These are phyloP conservation scores for Erebia ligea DNA, from an alignment of 2,888 invertebrate species.

Conservation along the genomic window DNA sequence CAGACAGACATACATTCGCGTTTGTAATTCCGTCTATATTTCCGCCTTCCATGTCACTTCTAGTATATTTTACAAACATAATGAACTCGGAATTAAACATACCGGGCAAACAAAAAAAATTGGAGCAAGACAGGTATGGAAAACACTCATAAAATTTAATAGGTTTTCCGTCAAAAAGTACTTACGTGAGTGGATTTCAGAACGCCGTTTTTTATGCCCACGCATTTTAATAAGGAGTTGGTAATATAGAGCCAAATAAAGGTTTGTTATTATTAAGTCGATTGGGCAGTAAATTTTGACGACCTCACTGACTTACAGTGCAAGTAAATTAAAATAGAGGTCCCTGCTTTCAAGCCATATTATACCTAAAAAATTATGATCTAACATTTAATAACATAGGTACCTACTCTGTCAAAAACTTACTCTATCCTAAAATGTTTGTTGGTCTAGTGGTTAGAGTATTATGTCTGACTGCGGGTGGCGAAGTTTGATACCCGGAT, in stretches of 20 bases:
- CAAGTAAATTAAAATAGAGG: background rate
- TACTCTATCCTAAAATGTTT: no score
- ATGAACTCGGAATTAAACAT: constrained; percentile 49
- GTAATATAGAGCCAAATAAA: constrained; percentile 51
- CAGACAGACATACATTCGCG: no score
- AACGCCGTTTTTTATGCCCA: constrained; percentile 55
- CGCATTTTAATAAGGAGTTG: constrained; percentile 59
- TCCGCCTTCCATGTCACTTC: constrained; percentile 47
- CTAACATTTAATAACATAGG: no score
- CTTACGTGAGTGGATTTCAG: constrained; percentile 71
- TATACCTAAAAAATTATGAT: no score
- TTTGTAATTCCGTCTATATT: no score
- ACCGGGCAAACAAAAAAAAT: constrained; percentile 65
- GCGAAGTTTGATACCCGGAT: no score
- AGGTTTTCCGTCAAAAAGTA: constrained; percentile 78
- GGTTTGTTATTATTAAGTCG: constrained; percentile 32
- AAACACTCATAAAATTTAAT: constrained; percentile 81
- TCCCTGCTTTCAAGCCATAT: background rate
- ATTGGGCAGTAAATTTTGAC: constrained; percentile 30
- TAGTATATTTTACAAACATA: constrained; percentile 44
- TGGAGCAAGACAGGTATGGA: constrained; percentile 80
- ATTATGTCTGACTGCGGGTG: no score
- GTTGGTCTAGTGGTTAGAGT: no score
- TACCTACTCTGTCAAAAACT: no score
- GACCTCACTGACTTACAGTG: background rate